These are phyloP conservation scores for Lytechinus pictus DNA, from an alignment of 35 echinoderm and acorn worm genomes.

Conservation along the genomic window DNA sequence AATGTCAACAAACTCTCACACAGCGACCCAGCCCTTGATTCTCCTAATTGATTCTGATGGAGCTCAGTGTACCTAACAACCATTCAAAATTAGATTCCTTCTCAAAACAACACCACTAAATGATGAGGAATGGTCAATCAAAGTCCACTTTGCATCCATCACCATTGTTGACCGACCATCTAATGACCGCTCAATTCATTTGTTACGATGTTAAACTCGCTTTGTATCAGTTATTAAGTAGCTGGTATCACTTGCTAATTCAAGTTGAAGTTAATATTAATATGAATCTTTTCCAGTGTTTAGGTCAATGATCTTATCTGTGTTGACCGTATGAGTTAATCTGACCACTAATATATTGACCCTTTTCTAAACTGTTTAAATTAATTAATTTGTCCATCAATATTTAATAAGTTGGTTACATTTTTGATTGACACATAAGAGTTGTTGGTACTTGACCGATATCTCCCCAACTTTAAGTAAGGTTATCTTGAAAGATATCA, in stretches of 20 bases:
- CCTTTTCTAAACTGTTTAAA: no score
- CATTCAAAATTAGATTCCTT: conserved; percentile 12
- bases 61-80: neutral
- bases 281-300: neutral
- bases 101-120: neutral
- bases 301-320: neutral
- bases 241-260: neutral
- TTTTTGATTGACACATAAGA: neutral
- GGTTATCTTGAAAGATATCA: neutral
- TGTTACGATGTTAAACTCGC: neutral
- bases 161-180: neutral
- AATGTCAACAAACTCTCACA: neutral
- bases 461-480: neutral
- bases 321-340: neutral
- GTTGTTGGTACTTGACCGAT: neutral
- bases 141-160: conserved; percentile 8
- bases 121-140: neutral
- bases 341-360: neutral
- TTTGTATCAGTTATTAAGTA: neutral
- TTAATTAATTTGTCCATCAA: neutral
- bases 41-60: neutral
- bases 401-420: neutral
- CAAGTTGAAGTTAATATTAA: neutral
- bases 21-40: neutral
- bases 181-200: neutral